Evolutionary conservation across 2,113 vertebrate species (phyloP).

Genomic region (Pelecanus crispus): DNA sequence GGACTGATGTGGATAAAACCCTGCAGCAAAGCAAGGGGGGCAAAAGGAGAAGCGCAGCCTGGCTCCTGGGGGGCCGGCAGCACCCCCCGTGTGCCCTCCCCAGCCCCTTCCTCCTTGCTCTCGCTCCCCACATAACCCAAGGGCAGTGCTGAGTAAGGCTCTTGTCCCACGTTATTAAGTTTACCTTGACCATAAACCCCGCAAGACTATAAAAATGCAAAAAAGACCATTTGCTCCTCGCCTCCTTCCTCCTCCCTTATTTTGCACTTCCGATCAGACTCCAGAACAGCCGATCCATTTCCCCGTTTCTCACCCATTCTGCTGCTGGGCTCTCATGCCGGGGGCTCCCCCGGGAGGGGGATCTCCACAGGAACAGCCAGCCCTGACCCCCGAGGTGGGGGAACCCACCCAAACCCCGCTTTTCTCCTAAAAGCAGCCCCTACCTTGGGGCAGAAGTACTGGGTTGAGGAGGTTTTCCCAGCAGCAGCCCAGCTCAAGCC

Average conservation of each 20-base stretch:
- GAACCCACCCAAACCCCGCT: not conserved
- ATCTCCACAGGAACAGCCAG: not conserved
- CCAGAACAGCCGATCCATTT: not conserved
- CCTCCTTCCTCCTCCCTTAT: not conserved
- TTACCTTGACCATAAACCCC: not conserved
- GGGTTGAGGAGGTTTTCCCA: not conserved
- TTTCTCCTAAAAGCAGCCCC: not conserved
- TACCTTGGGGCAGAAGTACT: not conserved
- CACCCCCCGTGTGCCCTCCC: not conserved
- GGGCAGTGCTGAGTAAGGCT: not conserved
- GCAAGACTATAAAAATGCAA: not conserved
- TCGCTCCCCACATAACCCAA: rapidly evolving
- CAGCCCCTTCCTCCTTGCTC: not conserved
- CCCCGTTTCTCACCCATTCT: not conserved
- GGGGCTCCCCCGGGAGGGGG: too few relatives aligned
- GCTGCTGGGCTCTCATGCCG: not conserved
- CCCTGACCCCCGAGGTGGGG: not conserved
- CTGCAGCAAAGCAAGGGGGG: not conserved
- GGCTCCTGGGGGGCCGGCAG: not conserved
- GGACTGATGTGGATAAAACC: not conserved
- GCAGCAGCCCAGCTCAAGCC: not conserved
- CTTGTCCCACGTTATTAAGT: not conserved
- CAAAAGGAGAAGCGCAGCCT: not conserved
- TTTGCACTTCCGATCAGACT: not conserved
- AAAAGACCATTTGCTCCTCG: not conserved